These are phyloP conservation scores for Helicoverpa zea DNA, from an alignment of 1,140 invertebrate species.

Conservation along the genomic window DNA sequence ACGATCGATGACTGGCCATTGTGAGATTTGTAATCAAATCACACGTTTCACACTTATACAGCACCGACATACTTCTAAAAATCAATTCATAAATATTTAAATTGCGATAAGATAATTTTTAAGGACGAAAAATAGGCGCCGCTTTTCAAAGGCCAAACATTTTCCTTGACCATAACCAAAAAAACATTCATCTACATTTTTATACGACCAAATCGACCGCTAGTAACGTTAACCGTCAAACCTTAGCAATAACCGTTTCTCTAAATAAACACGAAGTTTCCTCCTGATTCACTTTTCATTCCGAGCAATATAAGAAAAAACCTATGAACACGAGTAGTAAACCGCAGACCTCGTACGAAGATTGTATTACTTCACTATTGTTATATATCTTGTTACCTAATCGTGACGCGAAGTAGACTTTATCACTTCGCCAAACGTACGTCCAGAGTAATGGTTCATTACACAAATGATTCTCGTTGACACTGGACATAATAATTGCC, in stretches of 20 bases:
- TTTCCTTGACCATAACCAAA: neutral
- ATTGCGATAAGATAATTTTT: neutral
- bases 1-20: constrained; percentile 36
- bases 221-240: too few species aligned
- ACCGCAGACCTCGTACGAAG: constrained; percentile 65
- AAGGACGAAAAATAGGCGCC: neutral
- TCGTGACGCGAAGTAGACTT: constrained; percentile 18
- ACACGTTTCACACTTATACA: constrained; percentile 1
- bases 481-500: constrained; percentile 23
- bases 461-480: constrained; percentile 43
- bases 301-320: neutral
- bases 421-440: constrained; percentile 39
- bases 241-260: too few species aligned
- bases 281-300: neutral
- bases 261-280: neutral
- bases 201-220: neutral
- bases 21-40: constrained; percentile 49
- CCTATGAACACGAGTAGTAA: constrained; percentile 42
- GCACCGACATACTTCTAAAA: constrained; percentile 5
- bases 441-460: constrained; percentile 23
- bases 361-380: constrained; percentile 63
- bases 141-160: too few species aligned
- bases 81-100: constrained; percentile 23
- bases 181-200: neutral
- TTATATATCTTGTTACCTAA: constrained; percentile 56